A percentile compares a stretch with the other conserved stretches of the same genome.
Conservation (phyloP, 2,888 invertebrate species). For the Orthonevra nobilis region DNA sequence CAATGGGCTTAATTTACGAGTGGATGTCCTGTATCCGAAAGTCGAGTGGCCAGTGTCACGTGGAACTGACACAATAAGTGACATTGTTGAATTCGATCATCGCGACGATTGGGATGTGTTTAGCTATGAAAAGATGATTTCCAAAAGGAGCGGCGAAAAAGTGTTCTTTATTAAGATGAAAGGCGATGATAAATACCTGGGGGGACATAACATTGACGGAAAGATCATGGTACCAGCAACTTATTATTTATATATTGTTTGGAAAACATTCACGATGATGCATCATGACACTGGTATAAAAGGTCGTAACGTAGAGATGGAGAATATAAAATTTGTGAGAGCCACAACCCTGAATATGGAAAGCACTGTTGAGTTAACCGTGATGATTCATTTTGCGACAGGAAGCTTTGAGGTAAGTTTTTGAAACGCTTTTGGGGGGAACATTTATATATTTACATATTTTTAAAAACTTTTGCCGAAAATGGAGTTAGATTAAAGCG, state of each 20-base stretch:
- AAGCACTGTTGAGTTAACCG: conserved; percentile 81
- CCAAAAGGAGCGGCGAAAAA: conserved; percentile 84
- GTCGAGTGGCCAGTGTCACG: conserved; percentile 90
- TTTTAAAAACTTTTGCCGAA: neutral
- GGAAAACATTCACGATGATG: conserved; percentile 86
- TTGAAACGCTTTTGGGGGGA: too few relatives aligned
- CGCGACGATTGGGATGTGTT: conserved; percentile 86
- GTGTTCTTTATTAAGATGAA: conserved; percentile 82
- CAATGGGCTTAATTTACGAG: conserved; percentile 86
- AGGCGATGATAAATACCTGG: conserved; percentile 85
- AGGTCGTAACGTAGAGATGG: conserved; percentile 91
- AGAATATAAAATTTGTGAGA: conserved; percentile 89
- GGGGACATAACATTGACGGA: conserved; percentile 93
- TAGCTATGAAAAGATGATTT: conserved; percentile 83
- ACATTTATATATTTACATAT: too few relatives aligned
- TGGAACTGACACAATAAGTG: conserved; percentile 90
- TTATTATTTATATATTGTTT: conserved; percentile 86
- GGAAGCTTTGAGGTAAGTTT: conserved; percentile 83
- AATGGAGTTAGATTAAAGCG: too few relatives aligned
- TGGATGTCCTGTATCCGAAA: conserved; percentile 87
- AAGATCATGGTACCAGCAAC: conserved; percentile 87
- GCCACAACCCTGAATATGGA: conserved; percentile 90
- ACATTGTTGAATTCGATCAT: conserved; percentile 92
- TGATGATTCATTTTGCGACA: conserved; percentile 83
- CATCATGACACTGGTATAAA: conserved; percentile 83